phyloP scores from a whole-genome alignment of 2,113 vertebrate genomes.

The Phyllopteryx taeniolatus region DNA sequence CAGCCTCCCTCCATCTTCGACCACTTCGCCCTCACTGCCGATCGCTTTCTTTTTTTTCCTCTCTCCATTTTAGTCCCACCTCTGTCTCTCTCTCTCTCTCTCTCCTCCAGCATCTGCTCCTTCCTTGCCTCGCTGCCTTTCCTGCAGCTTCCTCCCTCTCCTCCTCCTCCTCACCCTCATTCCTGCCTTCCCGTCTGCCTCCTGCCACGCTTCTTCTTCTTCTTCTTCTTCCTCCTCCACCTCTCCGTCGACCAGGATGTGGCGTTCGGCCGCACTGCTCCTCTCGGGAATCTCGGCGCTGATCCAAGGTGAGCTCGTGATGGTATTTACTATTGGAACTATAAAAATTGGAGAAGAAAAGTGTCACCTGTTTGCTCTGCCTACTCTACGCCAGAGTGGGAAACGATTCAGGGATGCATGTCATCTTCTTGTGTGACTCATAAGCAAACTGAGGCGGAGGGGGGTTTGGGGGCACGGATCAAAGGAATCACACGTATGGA shows the following conservation, averaged over 20 bases:
- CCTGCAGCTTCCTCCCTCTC: constrained; percentile 47
- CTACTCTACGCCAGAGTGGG: neutral
- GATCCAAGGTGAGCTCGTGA: constrained; percentile 70
- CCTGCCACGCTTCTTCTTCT: constrained; percentile 7
- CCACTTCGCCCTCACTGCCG: constrained; percentile 22
- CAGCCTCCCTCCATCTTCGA: constrained; percentile 9
- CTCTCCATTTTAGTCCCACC: constrained; percentile 57
- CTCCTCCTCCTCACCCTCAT: constrained; percentile 18
- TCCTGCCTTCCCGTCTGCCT: constrained; percentile 2
- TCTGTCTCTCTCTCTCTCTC: constrained; percentile 29
- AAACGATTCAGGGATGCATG: neutral
- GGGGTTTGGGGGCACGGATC: neutral
- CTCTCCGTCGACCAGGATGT: constrained; percentile 66
- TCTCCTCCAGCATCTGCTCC: constrained; percentile 45
- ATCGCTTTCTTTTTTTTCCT: constrained; percentile 35
- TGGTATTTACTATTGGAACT: constrained; percentile 1
- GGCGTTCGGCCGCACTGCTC: constrained; percentile 70
- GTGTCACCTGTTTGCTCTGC: constrained; percentile 7
- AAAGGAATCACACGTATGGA: neutral
- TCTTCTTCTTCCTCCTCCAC: constrained; percentile 35
- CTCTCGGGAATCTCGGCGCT: constrained; percentile 72
- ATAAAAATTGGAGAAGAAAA: constrained; percentile 19
- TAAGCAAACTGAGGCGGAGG: neutral
- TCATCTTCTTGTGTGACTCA: neutral
- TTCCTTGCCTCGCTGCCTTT: constrained; percentile 48